phyloP scores from a whole-genome alignment of 2,113 vertebrate genomes.

The Nettapus auritus region DNA sequence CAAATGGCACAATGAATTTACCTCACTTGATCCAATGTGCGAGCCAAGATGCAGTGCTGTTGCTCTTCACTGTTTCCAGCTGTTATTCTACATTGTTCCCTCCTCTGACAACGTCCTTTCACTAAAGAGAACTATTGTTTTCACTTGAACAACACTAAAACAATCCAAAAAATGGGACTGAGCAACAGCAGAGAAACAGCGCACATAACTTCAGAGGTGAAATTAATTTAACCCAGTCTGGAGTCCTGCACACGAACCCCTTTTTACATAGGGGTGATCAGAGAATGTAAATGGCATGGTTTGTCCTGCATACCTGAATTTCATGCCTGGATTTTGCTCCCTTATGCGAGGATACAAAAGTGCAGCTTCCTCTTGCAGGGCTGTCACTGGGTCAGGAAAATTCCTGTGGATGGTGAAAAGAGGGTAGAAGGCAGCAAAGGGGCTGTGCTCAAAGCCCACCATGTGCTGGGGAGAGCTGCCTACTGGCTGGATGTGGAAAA shows the following conservation, averaged over 20 bases:
- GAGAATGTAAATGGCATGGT: background rate
- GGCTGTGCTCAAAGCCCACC: background rate
- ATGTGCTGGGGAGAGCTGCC: background rate
- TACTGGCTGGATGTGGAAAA: background rate
- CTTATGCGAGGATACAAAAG: background rate
- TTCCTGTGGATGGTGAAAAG: background rate
- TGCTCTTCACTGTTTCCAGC: background rate
- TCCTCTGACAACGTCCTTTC: background rate
- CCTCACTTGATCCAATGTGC: background rate
- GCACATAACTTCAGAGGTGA: background rate
- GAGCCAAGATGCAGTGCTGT: background rate
- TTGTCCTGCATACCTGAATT: background rate
- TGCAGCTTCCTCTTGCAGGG: accelerated
- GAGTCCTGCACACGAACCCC: accelerated
- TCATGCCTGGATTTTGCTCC: background rate
- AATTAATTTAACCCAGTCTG: background rate
- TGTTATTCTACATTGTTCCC: background rate
- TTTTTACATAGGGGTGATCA: background rate
- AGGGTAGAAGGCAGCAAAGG: background rate
- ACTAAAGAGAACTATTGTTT: background rate
- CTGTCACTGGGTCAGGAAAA: background rate
- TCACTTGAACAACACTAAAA: background rate
- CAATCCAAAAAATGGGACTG: background rate
- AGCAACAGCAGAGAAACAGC: background rate
- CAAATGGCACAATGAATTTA: background rate